Base-by-base conservation (phyloP, 1,140 invertebrate species). In the Antheraea mylitta region DNA sequence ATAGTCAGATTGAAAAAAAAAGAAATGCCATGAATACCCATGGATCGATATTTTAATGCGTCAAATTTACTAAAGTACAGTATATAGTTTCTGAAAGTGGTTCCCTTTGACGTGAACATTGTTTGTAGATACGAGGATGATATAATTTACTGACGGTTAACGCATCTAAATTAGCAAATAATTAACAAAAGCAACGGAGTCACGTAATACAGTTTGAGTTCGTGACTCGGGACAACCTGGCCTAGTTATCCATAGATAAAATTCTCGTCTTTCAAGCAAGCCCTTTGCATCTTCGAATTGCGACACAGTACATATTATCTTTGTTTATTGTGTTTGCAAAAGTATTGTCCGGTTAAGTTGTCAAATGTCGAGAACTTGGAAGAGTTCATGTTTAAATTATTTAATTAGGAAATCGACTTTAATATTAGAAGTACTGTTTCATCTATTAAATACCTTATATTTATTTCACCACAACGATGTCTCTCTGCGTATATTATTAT, bases 261-360 rank as follows among this genome's bases (percentile, higher is more conserved):
- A 22, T 60, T 19, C 18, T 60, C 18, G 59, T 22, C 59, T 60
- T 10, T 13, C 16, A 42, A 42, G 45, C 45, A 53, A 53, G 45
- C 45, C 45, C 45, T 53, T 53, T 53, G 45, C 45, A 53, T 53
- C 45, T 53, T 6, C 45, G 16, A 16, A 13, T 53, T 53, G 16
- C 45, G 45, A 53, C 45, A 53, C 45, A n/a, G 13, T 53, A 53
- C 6, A 53, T 53, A 16, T 42, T 42, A 42, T 53, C 45, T 16
- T 16, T 53, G 45, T 53, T 53, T 53, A 53, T 53, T 53, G 45
- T 53, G 45, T 53, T 53, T 53, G 45, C 45, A 53, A 53, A 53
- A 53, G 45, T 53, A 13, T 16, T 53, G 16, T 53, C 16, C 45
- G 45, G 1, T 16, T n/a, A 3, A 42, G 8, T 7, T 42, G 38